Evolutionary conservation across 2,797 vertebrate species (phyloP).

Genomic region (Silurus aristotelis): DNA sequence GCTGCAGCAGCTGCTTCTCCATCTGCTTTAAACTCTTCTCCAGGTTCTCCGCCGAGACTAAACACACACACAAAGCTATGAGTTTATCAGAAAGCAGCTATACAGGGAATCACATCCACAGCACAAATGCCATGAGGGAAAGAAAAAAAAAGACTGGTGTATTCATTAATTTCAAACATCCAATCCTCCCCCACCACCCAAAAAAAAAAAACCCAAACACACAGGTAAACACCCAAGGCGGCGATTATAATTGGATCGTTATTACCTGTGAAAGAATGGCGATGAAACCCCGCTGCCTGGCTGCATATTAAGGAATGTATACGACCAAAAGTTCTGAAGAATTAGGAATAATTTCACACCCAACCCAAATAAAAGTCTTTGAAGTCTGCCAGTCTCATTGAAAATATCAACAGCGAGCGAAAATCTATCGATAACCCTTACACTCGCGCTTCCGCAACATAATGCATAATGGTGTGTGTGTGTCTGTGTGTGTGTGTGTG

Average conservation of each 20-base stretch:
- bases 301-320: neutral
- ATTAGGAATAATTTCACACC: neutral
- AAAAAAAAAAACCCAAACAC: no score
- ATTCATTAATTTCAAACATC: neutral
- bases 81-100: slow-evolving; percentile 10
- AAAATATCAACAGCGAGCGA: neutral
- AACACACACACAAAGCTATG: slow-evolving; percentile 38
- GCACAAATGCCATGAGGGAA: neutral
- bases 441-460: no score
- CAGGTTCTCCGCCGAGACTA: slow-evolving; percentile 95
- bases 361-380: slow-evolving; percentile 11
- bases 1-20: slow-evolving; percentile 93
- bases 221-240: neutral
- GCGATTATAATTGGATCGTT: neutral
- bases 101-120: neutral
- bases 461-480: no score
- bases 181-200: no score
- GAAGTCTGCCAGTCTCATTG: neutral
- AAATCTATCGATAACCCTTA: neutral
- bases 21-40: slow-evolving; percentile 96
- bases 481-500: no score
- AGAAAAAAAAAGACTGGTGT: neutral
- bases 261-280: neutral
- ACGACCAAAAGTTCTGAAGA: neutral
- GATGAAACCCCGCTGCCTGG: neutral